Conservation (phyloP, 2,888 invertebrate genomes). For the Ceratothoa steindachneri region DNA sequence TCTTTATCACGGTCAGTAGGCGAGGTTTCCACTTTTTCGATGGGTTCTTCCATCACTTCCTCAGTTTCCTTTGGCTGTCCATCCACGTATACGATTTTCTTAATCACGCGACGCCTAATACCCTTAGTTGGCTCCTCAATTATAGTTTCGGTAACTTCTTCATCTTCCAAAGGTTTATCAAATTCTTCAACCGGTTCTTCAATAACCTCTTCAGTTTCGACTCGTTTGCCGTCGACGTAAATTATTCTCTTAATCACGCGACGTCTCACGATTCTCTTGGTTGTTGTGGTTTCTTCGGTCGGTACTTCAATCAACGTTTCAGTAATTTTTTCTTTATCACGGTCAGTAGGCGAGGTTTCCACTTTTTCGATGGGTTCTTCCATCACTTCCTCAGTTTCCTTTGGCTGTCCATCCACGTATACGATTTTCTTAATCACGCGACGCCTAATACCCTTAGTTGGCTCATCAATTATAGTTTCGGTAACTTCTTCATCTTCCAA, state of each 20-base stretch:
- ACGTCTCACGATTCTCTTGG: too few relatives aligned
- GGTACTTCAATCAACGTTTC: too few relatives aligned
- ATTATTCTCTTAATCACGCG: slow-evolving; percentile 26
- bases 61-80: slow-evolving; percentile 22
- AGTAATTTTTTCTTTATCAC: too few relatives aligned
- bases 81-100: slow-evolving; percentile 19
- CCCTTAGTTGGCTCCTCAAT: slow-evolving; percentile 23
- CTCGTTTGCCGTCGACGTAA: slow-evolving; percentile 24
- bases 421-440: too few relatives aligned
- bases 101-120: slow-evolving; percentile 12
- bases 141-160: slow-evolving; percentile 1
- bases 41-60: slow-evolving; percentile 22
- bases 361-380: too few relatives aligned
- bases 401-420: too few relatives aligned
- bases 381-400: too few relatives aligned
- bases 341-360: too few relatives aligned
- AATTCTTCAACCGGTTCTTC: slow-evolving; percentile 19
- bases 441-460: too few relatives aligned
- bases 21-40: background rate
- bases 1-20: slow-evolving; percentile 4
- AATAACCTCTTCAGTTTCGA: slow-evolving; percentile 26
- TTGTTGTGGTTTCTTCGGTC: too few relatives aligned
- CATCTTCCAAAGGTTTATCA: background rate
- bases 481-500: too few relatives aligned
- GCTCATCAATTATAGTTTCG: too few relatives aligned